A percentile compares a stretch with the other conserved stretches of the same genome.
Evolutionary conservation across 2,113 vertebrate species (phyloP).

Genomic region (Rhadina sibilatrix): DNA sequence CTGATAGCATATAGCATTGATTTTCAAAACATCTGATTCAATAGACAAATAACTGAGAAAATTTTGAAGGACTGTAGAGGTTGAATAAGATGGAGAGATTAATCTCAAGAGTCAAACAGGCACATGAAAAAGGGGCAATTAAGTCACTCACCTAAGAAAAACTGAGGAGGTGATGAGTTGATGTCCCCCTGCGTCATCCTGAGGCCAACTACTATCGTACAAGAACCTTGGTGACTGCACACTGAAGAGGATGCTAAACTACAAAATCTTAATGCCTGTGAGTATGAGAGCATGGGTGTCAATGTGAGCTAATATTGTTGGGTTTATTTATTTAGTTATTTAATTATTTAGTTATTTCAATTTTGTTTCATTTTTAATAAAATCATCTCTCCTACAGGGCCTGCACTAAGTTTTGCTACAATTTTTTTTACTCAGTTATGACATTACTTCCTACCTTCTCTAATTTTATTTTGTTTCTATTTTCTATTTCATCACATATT

Average conservation of each 20-base stretch:
- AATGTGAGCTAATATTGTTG: not conserved
- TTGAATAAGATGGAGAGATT: not conserved
- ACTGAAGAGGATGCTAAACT: not conserved
- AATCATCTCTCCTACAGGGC: not conserved
- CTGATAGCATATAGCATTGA: fast-evolving
- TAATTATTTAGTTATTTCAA: not conserved
- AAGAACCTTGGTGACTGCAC: not conserved
- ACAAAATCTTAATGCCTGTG: not conserved
- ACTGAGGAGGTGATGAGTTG: not conserved
- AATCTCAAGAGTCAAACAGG: not conserved
- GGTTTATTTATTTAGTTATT: not conserved
- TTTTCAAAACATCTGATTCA: not conserved
- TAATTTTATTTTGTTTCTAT: not conserved
- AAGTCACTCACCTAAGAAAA: not conserved
- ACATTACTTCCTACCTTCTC: not conserved
- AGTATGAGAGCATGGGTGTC: not conserved
- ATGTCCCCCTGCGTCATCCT: not conserved
- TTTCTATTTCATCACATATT: not conserved
- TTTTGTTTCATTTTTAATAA: not conserved
- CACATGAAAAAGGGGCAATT: fast-evolving
- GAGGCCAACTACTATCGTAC: fast-evolving
- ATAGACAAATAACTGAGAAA: not conserved
- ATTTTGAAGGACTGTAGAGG: not conserved
- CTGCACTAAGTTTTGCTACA: not conserved
- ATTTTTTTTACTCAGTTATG: not conserved